Conservation (phyloP, 2,888 invertebrate genomes). For the Nasonia oneida region DNA sequence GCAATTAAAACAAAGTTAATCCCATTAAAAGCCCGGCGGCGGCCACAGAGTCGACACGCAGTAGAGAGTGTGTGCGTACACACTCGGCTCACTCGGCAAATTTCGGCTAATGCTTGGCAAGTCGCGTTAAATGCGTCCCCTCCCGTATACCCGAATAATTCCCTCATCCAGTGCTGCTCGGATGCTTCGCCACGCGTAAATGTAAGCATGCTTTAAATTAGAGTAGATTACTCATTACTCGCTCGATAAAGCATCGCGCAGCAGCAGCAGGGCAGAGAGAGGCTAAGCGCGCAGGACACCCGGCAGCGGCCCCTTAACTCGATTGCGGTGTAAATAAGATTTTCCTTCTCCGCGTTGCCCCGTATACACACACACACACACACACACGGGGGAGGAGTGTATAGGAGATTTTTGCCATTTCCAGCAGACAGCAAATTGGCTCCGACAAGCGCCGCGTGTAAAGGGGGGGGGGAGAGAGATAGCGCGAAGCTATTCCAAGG, state of each 20-base stretch:
- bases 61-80: background rate
- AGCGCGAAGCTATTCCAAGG: background rate
- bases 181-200: background rate
- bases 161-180: background rate
- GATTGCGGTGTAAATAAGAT: constrained; percentile 5
- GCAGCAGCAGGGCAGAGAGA: background rate
- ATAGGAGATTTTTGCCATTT: too few relatives aligned
- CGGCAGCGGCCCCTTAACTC: background rate
- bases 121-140: background rate
- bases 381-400: too few relatives aligned
- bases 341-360: background rate
- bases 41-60: background rate
- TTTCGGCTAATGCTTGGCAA: constrained; percentile 4
- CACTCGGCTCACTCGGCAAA: background rate
- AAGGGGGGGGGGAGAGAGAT: too few relatives aligned
- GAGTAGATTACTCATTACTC: constrained; percentile 13
- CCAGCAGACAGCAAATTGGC: background rate
- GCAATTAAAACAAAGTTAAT: constrained; percentile 14
- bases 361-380: background rate
- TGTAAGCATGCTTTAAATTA: constrained; percentile 11
- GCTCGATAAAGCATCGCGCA: background rate
- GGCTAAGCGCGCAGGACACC: background rate
- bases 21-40: background rate
- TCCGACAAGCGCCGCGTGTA: background rate
- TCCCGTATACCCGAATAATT: background rate